Evolutionary conservation across 1,140 invertebrate genomes (phyloP).

Genomic region (Papilio machaon): DNA sequence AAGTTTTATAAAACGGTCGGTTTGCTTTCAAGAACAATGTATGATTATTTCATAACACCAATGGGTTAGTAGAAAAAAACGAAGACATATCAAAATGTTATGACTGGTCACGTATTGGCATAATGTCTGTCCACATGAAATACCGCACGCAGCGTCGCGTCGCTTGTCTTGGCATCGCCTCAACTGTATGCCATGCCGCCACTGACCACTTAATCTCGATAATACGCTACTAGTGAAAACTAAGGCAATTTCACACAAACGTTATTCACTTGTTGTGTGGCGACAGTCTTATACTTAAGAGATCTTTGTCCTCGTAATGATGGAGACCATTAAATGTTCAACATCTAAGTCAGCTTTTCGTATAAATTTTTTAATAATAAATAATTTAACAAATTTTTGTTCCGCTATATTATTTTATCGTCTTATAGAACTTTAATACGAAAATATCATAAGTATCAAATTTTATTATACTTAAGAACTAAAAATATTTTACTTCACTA

Average conservation of each 20-base stretch:
- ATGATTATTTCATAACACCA: not conserved
- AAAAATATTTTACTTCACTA: too few relatives aligned
- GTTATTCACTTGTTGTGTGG: not conserved
- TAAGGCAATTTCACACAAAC: constrained; percentile 3
- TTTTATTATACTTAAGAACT: too few relatives aligned
- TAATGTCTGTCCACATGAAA: constrained; percentile 27
- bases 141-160: constrained; percentile 23
- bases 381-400: too few relatives aligned
- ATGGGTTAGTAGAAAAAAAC: not conserved
- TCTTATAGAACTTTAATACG: too few relatives aligned
- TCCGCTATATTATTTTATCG: too few relatives aligned
- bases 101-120: constrained; percentile 19
- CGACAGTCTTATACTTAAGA: too few relatives aligned
- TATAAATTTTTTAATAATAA: too few relatives aligned
- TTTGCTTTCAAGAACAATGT: not conserved
- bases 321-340: too few relatives aligned
- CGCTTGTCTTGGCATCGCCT: constrained; percentile 45
- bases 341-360: too few relatives aligned
- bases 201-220: constrained; percentile 49
- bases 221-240: constrained; percentile 6
- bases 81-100: constrained; percentile 29
- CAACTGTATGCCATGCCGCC: constrained; percentile 41
- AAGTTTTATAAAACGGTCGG: too few relatives aligned
- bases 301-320: too few relatives aligned
- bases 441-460: too few relatives aligned